A percentile compares a stretch with the other conserved stretches of the same genome.
These are phyloP conservation scores for Physella acuta DNA, from an alignment of 1,140 invertebrate species.

Conservation along the genomic window DNA sequence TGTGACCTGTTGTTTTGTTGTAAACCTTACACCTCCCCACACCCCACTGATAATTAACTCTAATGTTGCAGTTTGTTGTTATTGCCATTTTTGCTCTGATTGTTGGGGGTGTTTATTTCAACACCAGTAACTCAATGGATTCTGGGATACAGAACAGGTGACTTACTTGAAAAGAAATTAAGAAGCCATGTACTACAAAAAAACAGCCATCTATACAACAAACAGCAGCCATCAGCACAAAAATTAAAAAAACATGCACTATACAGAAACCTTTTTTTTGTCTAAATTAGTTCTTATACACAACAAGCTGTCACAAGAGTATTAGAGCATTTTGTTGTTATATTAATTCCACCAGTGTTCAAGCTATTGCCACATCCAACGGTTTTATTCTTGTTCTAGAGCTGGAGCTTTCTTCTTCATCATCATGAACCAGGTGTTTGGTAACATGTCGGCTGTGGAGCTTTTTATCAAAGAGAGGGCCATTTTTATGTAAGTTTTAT, in stretches of 20 bases:
- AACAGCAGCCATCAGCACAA: no score
- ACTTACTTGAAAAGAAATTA: no score
- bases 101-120: conserved; percentile 55
- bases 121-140: conserved; percentile 40
- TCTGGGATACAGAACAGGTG: conserved; percentile 57
- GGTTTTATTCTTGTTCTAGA: conserved; percentile 33
- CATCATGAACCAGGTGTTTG: conserved; percentile 58
- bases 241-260: no score
- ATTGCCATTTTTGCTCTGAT: conserved; percentile 52
- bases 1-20: neutral
- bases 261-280: no score
- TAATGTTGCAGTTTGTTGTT: conserved; percentile 44
- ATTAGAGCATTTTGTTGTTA: no score
- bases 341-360: no score
- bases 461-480: conserved; percentile 57
- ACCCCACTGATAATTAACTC: neutral
- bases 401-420: conserved; percentile 59
- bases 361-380: no score
- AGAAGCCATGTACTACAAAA: no score
- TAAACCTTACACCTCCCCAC: neutral
- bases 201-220: no score
- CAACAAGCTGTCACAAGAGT: no score
- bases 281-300: no score
- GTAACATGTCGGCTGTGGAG: conserved; percentile 56
- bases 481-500: conserved; percentile 57